phyloP scores from a whole-genome alignment of 2,113 vertebrate species.

The Triplophysa rosa region DNA sequence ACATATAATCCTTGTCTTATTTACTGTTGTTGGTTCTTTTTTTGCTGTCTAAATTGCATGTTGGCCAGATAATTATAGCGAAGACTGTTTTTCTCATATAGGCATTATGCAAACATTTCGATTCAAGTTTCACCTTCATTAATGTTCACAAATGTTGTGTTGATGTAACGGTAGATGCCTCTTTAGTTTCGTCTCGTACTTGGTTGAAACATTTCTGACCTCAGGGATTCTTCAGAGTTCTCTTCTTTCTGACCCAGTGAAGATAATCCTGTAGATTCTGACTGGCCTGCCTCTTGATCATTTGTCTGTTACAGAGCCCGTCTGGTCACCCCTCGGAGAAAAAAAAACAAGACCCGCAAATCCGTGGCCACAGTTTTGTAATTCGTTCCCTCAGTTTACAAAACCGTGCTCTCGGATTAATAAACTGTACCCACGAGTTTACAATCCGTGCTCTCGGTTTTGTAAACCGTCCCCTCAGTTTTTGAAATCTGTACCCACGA shows the following conservation, averaged over 20 bases:
- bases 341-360: too few species aligned
- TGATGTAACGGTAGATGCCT: not conserved
- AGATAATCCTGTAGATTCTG: slow-evolving; percentile 64
- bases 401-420: too few species aligned
- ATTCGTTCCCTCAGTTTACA: too few species aligned
- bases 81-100: not conserved
- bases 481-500: too few species aligned
- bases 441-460: too few species aligned
- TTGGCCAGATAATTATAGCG: not conserved
- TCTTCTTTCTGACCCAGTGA: slow-evolving; percentile 49
- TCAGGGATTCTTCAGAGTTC: slow-evolving; percentile 51
- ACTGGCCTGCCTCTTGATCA: slow-evolving; percentile 64
- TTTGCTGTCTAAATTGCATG: not conserved
- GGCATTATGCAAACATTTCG: not conserved
- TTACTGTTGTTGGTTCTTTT: not conserved
- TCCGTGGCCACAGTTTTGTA: too few species aligned
- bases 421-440: too few species aligned
- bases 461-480: too few species aligned
- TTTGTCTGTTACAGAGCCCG: too few species aligned
- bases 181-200: slow-evolving; percentile 41
- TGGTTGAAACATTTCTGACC: slow-evolving; percentile 52
- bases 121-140: not conserved
- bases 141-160: not conserved
- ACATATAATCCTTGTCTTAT: not conserved
- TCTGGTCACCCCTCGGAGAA: too few species aligned